phyloP scores from a whole-genome alignment of 1,140 invertebrate genomes.

The Drosophila dunni region DNA sequence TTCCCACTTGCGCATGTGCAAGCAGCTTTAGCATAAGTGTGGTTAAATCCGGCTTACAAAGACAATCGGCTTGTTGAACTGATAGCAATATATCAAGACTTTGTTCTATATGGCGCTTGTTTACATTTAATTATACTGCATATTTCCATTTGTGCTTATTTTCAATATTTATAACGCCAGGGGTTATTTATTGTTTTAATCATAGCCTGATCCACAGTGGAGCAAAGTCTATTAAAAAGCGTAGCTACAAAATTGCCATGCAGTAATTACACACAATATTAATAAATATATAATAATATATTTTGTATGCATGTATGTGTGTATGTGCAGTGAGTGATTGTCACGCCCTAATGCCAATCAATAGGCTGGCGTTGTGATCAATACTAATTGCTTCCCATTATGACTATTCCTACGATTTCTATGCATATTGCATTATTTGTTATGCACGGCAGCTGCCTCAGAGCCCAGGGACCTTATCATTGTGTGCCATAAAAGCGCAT shows the following conservation, averaged over 20 bases:
- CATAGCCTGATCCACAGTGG: constrained; percentile 51
- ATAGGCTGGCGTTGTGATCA: constrained; percentile 55
- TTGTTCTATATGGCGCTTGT: constrained; percentile 68
- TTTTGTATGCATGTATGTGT: neutral
- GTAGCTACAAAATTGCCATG: neutral
- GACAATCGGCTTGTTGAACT: constrained; percentile 21
- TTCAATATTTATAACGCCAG: constrained; percentile 40
- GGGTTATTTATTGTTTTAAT: constrained; percentile 61
- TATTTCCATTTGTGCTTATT: constrained; percentile 58
- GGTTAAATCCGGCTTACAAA: constrained; percentile 20
- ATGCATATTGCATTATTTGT: constrained; percentile 56
- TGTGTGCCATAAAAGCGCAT: constrained; percentile 61
- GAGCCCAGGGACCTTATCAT: constrained; percentile 38
- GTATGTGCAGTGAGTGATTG: neutral
- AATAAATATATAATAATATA: neutral
- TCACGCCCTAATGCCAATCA: constrained; percentile 40
- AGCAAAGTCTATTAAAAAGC: constrained; percentile 26
- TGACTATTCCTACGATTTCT: constrained; percentile 40
- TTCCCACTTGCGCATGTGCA: constrained; percentile 39
- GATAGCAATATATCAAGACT: constrained; percentile 32
- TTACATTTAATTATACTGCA: constrained; percentile 71
- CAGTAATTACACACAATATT: no score
- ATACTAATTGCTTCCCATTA: constrained; percentile 75
- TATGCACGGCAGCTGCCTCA: constrained; percentile 48
- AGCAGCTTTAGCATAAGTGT: constrained; percentile 14